A percentile compares a stretch with the other conserved stretches of the same genome.
Conservation (phyloP, 1,140 invertebrate species). For the Odontomachus brunneus region DNA sequence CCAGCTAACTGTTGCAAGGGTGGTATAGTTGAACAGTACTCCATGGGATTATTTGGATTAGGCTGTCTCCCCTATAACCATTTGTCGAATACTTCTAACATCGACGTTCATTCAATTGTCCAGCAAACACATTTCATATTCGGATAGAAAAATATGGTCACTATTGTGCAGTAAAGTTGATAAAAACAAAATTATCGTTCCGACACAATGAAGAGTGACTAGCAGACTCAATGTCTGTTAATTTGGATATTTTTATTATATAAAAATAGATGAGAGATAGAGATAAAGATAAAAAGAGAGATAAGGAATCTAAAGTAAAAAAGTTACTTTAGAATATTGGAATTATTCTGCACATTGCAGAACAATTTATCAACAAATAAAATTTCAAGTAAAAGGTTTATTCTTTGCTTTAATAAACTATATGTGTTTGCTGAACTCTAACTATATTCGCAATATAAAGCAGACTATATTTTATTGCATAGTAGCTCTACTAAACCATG, state of each 20-base stretch:
- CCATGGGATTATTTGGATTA: slow-evolving; percentile 95
- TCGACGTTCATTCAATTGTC: slow-evolving; percentile 85
- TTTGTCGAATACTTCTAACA: slow-evolving; percentile 88
- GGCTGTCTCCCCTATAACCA: slow-evolving; percentile 87
- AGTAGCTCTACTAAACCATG: slow-evolving; percentile 49
- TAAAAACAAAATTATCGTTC: background rate
- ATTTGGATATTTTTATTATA: background rate
- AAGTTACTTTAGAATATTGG: background rate
- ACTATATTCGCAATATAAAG: slow-evolving; percentile 58
- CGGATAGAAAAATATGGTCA: background rate
- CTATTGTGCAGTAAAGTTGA: too few species aligned
- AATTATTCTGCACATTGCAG: background rate
- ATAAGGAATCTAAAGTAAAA: too few species aligned
- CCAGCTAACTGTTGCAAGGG: slow-evolving; percentile 91
- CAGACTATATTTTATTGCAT: slow-evolving; percentile 33
- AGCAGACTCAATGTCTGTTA: background rate
- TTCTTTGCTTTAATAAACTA: too few species aligned
- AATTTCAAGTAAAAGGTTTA: too few species aligned
- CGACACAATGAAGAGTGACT: background rate
- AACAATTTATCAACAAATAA: background rate
- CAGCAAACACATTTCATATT: slow-evolving; percentile 64
- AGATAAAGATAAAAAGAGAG: too few species aligned
- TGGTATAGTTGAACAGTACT: slow-evolving; percentile 95
- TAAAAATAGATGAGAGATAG: background rate
- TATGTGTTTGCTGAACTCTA: slow-evolving; percentile 50